Evolutionary conservation across 2,113 vertebrate species (phyloP), one percentile per base, ranked within the genome.

Genomic region (Aegithalos caudatus): DNA sequence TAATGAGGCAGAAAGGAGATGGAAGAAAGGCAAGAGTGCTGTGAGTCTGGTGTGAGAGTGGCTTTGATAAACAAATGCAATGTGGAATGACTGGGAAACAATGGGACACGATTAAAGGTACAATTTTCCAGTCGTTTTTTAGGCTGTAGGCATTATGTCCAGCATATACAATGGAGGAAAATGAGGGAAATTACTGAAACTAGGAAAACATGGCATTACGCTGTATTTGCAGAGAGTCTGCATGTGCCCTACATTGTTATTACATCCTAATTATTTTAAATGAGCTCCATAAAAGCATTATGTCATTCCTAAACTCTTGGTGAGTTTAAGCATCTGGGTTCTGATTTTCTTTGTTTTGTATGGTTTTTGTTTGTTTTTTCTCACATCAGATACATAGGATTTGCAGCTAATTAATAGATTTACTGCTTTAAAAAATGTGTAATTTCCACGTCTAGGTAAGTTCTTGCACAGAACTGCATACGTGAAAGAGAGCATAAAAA

Each of bases 181-280:
- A 93, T 95, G 86, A 96, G 86, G 72, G 77, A 94, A 95, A 97
- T 92, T 94, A 93, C 76, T 84, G 82, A 67, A 83, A 89, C 72
- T 76, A 54, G 72, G 86, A 81, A 97, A 96, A 95, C 88, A 96
- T 95, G 76, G 72, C 86, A 86, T 96, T 98, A 97, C 90, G 82
- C 86, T 97, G 95, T 92, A 91, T 97, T 94, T 92, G 92, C 89
- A 77, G 73, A 54, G 93, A 90, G 82, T 76, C 91, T 95, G 95
- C 86, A 62, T 96, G 57, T 95, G 71, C 89, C 80, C 65, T 77
- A 80, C 82, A 4, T 90, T 88, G 95, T 98, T 97, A 95, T 88
- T 93, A 82, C 79, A 86, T 95, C 60, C 94, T 95, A 96, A 97
- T 94, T 94, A 96, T 97, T 97, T 96, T 72, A 94, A 97, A 96